A percentile compares a stretch with the other conserved stretches of the same genome.
Evolutionary conservation across 53 echinoderm and acorn worm species (phyloP).

Genomic region (Hippasteria phrygiana): DNA sequence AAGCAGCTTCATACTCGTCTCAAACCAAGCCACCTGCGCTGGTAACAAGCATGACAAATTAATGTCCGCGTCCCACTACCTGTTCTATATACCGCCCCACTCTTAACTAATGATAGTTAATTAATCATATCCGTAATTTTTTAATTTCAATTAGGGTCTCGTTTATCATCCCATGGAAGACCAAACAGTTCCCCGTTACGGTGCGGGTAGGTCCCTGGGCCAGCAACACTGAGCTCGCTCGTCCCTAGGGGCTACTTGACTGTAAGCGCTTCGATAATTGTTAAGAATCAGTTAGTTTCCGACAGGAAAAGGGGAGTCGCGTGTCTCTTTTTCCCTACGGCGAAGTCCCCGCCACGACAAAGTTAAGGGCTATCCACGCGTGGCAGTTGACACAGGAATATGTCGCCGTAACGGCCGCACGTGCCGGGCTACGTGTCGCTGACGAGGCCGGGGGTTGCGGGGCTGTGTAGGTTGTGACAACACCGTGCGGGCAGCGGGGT

Average conservation of each 20-base stretch:
- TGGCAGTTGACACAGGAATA: slow-evolving; percentile 10
- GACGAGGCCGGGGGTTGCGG: not conserved
- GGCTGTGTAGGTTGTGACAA: not conserved
- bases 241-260: slow-evolving; percentile 9
- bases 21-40: too few relatives aligned
- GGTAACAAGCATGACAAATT: too few relatives aligned
- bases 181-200: too few relatives aligned
- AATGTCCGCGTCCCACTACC: too few relatives aligned
- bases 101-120: not conserved
- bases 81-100: not conserved
- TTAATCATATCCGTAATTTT: not conserved
- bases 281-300: slow-evolving; percentile 21
- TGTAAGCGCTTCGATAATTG: not conserved
- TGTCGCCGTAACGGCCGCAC: not conserved
- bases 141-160: not conserved
- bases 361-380: not conserved
- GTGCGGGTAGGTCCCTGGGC: too few relatives aligned
- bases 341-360: not conserved
- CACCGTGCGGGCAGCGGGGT: not conserved
- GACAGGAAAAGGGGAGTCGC: slow-evolving; percentile 1
- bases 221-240: too few relatives aligned
- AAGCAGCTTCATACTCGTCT: too few relatives aligned
- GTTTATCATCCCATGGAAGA: not conserved
- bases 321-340: not conserved
- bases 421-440: not conserved